Conservation (phyloP, 2,888 invertebrate species). For the Pteria penguin region DNA sequence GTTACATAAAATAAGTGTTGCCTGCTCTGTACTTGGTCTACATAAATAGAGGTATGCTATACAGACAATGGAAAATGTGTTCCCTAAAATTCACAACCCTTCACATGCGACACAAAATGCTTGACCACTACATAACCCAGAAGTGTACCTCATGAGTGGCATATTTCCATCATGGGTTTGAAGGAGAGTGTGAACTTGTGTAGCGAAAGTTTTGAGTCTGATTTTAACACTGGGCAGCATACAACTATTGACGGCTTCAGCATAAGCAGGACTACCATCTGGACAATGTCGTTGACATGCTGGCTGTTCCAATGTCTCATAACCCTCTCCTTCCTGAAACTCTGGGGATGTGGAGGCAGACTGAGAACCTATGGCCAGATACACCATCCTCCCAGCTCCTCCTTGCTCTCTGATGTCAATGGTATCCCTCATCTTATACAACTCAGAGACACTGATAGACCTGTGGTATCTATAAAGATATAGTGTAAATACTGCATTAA, state of each 20-base stretch:
- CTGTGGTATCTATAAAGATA: slow-evolving; percentile 82
- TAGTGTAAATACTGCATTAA: no score
- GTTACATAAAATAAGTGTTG: no score
- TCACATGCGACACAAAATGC: no score
- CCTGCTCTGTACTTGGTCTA: no score
- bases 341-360: slow-evolving; percentile 12
- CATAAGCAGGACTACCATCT: slow-evolving; percentile 84
- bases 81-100: no score
- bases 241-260: slow-evolving; percentile 86
- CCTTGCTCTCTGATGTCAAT: slow-evolving; percentile 87
- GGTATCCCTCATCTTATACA: slow-evolving; percentile 86
- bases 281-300: slow-evolving; percentile 86
- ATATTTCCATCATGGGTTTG: slow-evolving; percentile 88
- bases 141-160: slow-evolving; percentile 91
- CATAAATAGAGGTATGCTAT: no score
- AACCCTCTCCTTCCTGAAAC: slow-evolving; percentile 27
- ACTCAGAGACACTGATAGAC: slow-evolving; percentile 82
- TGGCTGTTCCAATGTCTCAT: slow-evolving; percentile 79
- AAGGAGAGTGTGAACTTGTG: slow-evolving; percentile 86
- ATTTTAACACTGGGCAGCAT: slow-evolving; percentile 84
- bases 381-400: slow-evolving; percentile 85
- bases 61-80: no score
- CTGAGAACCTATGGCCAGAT: slow-evolving; percentile 78
- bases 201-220: slow-evolving; percentile 84
- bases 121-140: no score